Evolutionary conservation across 2,797 vertebrate species (phyloP), one percentile per base, ranked within the genome.

Genomic region (Prionace glauca): DNA sequence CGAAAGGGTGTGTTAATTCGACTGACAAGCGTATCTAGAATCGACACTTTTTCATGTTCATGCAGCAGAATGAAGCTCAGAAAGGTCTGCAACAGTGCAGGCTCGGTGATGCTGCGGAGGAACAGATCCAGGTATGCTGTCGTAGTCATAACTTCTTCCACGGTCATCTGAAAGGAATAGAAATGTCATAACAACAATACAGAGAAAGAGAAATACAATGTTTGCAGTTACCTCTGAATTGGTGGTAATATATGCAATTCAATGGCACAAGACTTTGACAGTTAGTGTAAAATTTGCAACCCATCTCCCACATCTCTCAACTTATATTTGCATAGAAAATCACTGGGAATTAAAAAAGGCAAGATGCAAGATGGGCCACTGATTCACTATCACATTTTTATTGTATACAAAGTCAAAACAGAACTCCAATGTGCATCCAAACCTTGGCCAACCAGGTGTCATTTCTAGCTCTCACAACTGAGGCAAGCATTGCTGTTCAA

Each of bases 131-230:
- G 97, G 96, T 99, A 99, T 0, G 99, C 99, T 0, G 99, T 99
- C 32, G 99, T 99, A 95, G 99, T 98, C 99, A 99, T 99, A 96
- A 99, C 99, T 96, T 99, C 99, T 96, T 99, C 99, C 95, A 99
- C 97, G 0, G 99, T 99, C 96, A 98, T 97, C 99, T 99, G 87
- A 22, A 96, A 74, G 90, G 88, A 96, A 96, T 26, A 71, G 95
- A 0, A 96, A 74, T 14, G 69, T 9, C 62, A 72, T 62, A 45
- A 62, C 32, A 86, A 41, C 3, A 29, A 45, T 69, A 92, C n/a
- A 9, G 56, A 20, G 87, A 77, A 12, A 4, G 62, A 86, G 41
- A 95, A 95, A 92, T 26, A 14, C 32, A 95, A 24, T 32, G 5
- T 5, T 14, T 65, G 20, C 96, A 95, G 74, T 26, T 20, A 32